Percentiles rank a stretch among this genome's conserved stretches.
phyloP scores from a whole-genome alignment of 37 sponge, comb jelly and placozoan genomes.

The Corticium candelabrum region DNA sequence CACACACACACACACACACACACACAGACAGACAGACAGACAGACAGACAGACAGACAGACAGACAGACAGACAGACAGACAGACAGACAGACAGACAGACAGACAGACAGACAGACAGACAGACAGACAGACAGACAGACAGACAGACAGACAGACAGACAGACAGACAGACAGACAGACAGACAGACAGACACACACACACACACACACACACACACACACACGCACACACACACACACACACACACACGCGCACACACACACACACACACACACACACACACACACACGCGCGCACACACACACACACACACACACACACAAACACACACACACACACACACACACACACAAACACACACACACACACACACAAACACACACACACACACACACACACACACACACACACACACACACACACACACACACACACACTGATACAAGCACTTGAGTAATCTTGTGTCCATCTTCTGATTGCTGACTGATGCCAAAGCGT shows the following conservation, averaged over 20 bases:
- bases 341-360: too few species aligned
- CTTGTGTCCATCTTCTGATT: too few species aligned
- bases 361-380: too few species aligned
- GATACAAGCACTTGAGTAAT: too few species aligned
- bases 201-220: background rate
- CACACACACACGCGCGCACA: background rate
- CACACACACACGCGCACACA: background rate
- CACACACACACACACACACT: too few species aligned
- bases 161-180: conserved; percentile 6
- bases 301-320: background rate
- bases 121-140: conserved; percentile 6
- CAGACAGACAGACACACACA: conserved; percentile 6
- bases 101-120: background rate
- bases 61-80: background rate
- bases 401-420: conserved; percentile 41
- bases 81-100: background rate
- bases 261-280: background rate
- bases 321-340: too few species aligned
- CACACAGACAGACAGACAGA: too few species aligned
- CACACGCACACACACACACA: background rate
- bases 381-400: too few species aligned
- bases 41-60: too few species aligned
- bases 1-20: too few species aligned
- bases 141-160: background rate
- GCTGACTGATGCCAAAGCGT: too few species aligned